Evolutionary conservation across 2,113 vertebrate species (phyloP).

Genomic region (Aix galericulata): DNA sequence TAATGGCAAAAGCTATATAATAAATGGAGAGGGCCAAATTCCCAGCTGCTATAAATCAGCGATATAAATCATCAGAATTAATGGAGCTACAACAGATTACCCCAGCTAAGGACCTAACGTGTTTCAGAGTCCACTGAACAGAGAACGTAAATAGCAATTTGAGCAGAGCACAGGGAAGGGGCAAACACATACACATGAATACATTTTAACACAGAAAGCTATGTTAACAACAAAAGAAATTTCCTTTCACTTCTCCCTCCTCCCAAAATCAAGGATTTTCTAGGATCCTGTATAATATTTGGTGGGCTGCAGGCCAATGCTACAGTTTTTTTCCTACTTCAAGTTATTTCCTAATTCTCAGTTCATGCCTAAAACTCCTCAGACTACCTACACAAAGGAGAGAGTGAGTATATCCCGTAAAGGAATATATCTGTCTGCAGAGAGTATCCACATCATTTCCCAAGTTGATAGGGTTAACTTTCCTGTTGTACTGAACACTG

Average conservation of each 20-base stretch:
- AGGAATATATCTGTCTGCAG: neutral
- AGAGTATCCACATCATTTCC: neutral
- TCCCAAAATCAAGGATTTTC: neutral
- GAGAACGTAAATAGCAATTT: neutral
- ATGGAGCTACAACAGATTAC: neutral
- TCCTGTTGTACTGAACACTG: neutral
- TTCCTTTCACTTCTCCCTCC: neutral
- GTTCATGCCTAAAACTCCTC: neutral
- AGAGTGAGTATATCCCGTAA: neutral
- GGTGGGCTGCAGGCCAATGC: neutral
- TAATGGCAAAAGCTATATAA: constrained; percentile 20
- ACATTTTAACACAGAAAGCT: neutral
- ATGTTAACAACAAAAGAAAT: neutral
- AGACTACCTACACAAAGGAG: neutral
- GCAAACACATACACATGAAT: neutral
- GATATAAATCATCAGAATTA: neutral
- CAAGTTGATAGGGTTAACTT: neutral
- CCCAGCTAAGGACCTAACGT: neutral
- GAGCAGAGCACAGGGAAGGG: neutral
- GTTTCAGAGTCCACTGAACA: neutral
- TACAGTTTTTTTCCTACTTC: neutral
- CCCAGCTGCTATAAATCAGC: constrained; percentile 39
- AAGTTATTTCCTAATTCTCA: neutral
- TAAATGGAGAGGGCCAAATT: neutral
- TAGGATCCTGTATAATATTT: neutral